Conservation (phyloP, 2,888 invertebrate species). For the Melipona bicolor region DNA sequence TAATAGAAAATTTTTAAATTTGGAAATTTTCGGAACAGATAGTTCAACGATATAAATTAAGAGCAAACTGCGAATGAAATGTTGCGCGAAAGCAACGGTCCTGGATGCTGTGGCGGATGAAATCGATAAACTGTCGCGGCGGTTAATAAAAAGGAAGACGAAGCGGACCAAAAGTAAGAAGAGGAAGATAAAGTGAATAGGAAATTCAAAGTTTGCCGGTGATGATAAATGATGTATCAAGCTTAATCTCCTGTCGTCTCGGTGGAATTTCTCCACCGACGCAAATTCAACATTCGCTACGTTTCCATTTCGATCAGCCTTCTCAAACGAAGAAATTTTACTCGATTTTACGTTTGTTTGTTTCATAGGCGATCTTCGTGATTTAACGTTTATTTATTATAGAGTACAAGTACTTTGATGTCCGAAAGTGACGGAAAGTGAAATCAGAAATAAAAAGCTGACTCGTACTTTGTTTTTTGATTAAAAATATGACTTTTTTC, state of each 20-base stretch:
- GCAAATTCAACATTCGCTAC: not conserved
- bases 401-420: not conserved
- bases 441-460: not conserved
- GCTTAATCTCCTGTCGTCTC: not conserved
- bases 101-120: not conserved
- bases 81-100: not conserved
- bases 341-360: too few species aligned
- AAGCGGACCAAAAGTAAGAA: not conserved
- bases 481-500: too few species aligned
- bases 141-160: not conserved
- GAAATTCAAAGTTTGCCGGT: not conserved
- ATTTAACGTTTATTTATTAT: too few species aligned
- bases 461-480: too few species aligned
- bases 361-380: not conserved
- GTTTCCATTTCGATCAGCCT: not conserved
- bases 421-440: not conserved
- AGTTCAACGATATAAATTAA: too few species aligned
- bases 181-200: not conserved
- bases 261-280: not conserved
- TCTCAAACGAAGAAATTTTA: not conserved
- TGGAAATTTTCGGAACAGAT: too few species aligned
- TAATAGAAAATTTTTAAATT: too few species aligned
- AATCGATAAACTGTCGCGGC: not conserved
- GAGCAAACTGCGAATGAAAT: not conserved
- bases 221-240: constrained; percentile 2